These are phyloP conservation scores for Oophaga sylvatica DNA, from an alignment of 2,797 vertebrate species.

Conservation along the genomic window DNA sequence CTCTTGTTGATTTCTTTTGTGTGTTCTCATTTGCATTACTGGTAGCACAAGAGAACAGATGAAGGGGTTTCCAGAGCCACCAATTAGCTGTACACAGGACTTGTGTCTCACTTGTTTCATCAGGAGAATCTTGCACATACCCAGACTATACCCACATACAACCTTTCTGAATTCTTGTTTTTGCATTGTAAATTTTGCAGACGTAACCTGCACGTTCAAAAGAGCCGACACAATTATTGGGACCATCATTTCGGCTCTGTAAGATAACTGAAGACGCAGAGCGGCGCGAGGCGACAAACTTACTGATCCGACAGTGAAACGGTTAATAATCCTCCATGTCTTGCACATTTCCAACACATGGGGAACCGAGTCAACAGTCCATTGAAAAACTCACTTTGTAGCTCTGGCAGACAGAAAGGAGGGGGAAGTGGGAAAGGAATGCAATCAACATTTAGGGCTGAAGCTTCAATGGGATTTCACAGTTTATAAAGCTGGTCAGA, in stretches of 20 bases:
- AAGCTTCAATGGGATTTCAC: slow-evolving; percentile 16
- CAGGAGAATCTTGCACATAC: not conserved
- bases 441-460: slow-evolving; percentile 9
- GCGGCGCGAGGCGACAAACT: too few relatives aligned
- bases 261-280: not conserved
- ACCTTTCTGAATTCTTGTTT: not conserved
- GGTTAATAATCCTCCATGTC: not conserved
- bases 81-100: slow-evolving; percentile 41
- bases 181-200: not conserved
- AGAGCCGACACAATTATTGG: not conserved
- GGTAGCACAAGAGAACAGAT: slow-evolving; percentile 40
- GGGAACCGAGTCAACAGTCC: slow-evolving; percentile 9
- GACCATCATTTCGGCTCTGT: too few relatives aligned
- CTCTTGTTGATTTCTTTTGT: slow-evolving; percentile 51
- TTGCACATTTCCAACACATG: slow-evolving; percentile 22
- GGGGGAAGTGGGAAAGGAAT: slow-evolving; percentile 14
- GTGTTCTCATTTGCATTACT: slow-evolving; percentile 39
- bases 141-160: not conserved
- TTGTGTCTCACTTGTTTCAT: not conserved
- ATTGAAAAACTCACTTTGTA: slow-evolving; percentile 32
- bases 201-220: not conserved
- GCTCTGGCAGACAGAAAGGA: not conserved
- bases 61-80: slow-evolving; percentile 21
- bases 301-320: not conserved
- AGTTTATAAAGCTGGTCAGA: slow-evolving; percentile 4